Conservation (phyloP, 2,113 vertebrate species). For the Eptesicus fuscus region DNA sequence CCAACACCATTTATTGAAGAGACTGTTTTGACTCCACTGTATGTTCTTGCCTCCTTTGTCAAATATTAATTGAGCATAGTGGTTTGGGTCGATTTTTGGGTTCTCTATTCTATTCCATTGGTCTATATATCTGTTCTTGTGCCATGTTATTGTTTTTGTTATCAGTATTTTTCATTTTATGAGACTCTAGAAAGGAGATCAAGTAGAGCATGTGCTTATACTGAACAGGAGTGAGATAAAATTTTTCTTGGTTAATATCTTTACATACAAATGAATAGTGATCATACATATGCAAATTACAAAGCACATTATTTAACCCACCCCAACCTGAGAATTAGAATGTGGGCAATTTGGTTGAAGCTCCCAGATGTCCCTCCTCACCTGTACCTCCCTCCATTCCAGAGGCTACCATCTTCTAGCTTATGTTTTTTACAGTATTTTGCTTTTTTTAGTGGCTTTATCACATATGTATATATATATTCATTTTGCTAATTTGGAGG, state of each 20-base stretch:
- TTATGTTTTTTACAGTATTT: background rate
- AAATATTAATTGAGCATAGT: no score
- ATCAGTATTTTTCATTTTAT: background rate
- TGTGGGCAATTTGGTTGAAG: background rate
- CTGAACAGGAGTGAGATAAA: background rate
- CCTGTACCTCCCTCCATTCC: fast-evolving
- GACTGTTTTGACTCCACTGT: no score
- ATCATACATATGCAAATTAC: background rate
- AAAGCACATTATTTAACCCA: background rate
- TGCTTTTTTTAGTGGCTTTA: background rate
- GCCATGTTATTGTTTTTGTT: background rate
- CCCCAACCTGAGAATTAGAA: background rate
- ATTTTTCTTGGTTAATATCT: background rate
- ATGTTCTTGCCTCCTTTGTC: no score
- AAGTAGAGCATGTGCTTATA: background rate
- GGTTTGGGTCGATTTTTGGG: no score
- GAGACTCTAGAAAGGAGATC: background rate
- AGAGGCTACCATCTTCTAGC: background rate
- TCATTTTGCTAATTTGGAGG: background rate
- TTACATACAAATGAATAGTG: background rate
- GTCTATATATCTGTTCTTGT: no score
- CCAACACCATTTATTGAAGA: no score
- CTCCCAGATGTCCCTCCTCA: background rate
- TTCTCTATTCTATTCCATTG: no score
- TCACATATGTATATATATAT: background rate